Evolutionary conservation across 2,888 invertebrate species (phyloP), one percentile per base, ranked within the genome.

Genomic region (Drosophila algonquin): DNA sequence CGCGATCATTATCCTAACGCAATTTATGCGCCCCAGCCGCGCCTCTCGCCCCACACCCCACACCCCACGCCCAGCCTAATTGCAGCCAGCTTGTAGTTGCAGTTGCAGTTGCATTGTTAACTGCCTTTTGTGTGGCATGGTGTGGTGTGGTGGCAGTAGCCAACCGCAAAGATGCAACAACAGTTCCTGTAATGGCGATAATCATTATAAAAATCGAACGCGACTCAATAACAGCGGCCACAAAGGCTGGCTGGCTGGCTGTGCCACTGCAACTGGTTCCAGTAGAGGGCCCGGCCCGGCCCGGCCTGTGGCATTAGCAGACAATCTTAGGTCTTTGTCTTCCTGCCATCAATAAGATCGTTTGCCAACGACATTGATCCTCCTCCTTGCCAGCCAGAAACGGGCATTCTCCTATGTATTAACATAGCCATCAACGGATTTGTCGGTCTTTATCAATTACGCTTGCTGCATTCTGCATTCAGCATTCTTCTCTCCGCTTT

Each of bases 1-100:
- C 87, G 84, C 87, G 91, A 91, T 91, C 89, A 88, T 89, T 90
- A 91, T 91, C 91, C 90, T 79, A 91, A 91, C 90, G 91, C 91
- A 91, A 90, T 91, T 91, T 91, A 91, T 90, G 89, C 87, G 73
- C 89, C 69, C 53, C 79, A 81, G 76, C 76, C 78, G 72, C 71
- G 53, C 77, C 79, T 74, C 81, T 14, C 6, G 4, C 81, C 81
- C 81, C 80, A 80, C 9, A 12, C 32, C 51, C 51, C 50, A 50
- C 2, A 5, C 10, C 50, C 50, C 87, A 87, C 87, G 89, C 89
- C 83, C 83, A 84, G 63, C 89, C 84, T 84, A 83, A 83, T 87
- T 89, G 89, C 85, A 75, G 72, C 64, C 75, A 74, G 71, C 70
- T 56, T 63, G 48, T 63, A 24, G 24, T 24, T n/a, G 62, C 47